Percentiles rank a stretch among this genome's conserved stretches.
Evolutionary conservation across 2,113 vertebrate genomes (phyloP).

Genomic region (Mustela nigripes): DNA sequence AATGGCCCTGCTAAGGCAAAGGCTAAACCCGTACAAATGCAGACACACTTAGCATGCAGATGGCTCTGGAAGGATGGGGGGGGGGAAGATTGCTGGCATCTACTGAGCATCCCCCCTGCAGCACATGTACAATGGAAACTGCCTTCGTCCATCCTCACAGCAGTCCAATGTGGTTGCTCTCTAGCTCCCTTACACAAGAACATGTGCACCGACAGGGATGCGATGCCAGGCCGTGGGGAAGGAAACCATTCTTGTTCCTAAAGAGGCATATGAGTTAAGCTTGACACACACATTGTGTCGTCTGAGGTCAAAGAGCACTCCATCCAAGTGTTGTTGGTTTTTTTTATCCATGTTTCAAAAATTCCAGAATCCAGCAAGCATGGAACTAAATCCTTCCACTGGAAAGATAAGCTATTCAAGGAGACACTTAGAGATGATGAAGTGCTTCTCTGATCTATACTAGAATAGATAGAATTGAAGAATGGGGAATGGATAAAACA

Average conservation of each 20-base stretch:
- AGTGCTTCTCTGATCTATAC: not conserved
- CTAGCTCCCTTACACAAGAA: not conserved
- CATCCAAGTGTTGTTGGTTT: not conserved
- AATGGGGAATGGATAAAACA: not conserved
- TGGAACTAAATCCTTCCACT: not conserved
- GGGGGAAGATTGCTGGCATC: not conserved
- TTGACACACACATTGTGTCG: not conserved
- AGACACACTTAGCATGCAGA: not conserved
- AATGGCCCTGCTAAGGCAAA: not conserved
- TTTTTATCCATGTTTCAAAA: not conserved
- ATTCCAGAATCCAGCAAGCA: not conserved
- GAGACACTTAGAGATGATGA: not conserved
- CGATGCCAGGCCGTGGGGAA: accelerated
- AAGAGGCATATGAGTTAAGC: not conserved
- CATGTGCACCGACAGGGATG: accelerated
- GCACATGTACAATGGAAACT: not conserved
- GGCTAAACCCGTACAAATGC: not conserved
- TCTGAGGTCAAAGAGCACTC: not conserved
- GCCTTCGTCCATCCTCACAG: not conserved
- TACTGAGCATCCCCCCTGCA: not conserved
- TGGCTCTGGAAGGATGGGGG: not conserved
- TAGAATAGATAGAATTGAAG: not conserved
- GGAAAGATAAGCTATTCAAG: not conserved
- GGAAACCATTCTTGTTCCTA: not conserved
- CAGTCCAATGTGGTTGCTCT: accelerated